Base-by-base conservation (phyloP, 2,797 vertebrate species). In the Enteromius fasciolatus region DNA sequence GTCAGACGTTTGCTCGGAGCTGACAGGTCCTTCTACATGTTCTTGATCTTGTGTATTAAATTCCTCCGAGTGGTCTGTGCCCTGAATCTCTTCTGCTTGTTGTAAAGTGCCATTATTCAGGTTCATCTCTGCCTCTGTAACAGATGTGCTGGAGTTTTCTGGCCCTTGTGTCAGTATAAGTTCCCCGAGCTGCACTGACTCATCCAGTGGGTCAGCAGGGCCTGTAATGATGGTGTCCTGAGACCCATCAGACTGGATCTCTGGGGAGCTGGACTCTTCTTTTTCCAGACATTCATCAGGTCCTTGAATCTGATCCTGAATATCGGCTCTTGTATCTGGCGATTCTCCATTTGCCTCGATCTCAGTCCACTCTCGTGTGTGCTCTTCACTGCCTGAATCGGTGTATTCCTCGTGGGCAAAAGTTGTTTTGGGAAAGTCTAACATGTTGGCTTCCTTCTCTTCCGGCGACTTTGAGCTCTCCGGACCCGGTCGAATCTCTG, bases 361-460 rank as follows among this genome's bases (percentile, higher is more conserved):
- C 48, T 54, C 76, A 66, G 39, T 59, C 31, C 75, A 63, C 63
- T 48, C 86, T 84, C 1, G 9, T 1, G 46, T 41, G 39, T 78
- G 46, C 20, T 20, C 76, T 36, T 85, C 72, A 12, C 5, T n/a
- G 8, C 14, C 28, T 36, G 48, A 70, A 15, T 88, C 88, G 15
- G 31, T 54, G 18, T 12, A 33, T 66, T 78, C 18, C 61, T 36
- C 44, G 10, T 23, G 12, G 28, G 12, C 31, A 8, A 78, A 78
- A 15, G 20, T 33, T 7, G 15, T 31, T 46, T 39, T 2, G 9
- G 64, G 48, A 68, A 28, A n/a, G 33, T 18, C 31, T 54, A 14
- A 68, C 8, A 82, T 28, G 36, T 85, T 17, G 48, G 85, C 77
- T 20, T 87, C 87, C 85, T 91, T 87, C 83, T 90, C 84, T 89